phyloP scores from a whole-genome alignment of 1,140 invertebrate species.

The Micrasema longulum region DNA sequence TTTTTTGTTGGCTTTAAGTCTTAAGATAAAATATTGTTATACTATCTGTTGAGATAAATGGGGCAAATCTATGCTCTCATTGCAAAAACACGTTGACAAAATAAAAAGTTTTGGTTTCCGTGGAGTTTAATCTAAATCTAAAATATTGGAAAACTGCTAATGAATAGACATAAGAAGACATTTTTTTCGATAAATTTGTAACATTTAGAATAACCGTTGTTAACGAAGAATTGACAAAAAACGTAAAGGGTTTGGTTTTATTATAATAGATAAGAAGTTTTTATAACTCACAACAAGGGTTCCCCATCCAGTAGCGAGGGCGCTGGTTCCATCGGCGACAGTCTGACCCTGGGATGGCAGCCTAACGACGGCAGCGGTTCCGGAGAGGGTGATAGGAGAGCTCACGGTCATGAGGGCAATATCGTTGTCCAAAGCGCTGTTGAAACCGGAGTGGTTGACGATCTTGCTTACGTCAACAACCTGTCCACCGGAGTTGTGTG shows the following conservation, averaged over 20 bases:
- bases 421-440: not conserved
- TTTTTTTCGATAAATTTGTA: not conserved
- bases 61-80: too few relatives aligned
- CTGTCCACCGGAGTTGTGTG: conserved; percentile 42
- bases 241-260: not conserved
- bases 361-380: not conserved
- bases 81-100: too few relatives aligned
- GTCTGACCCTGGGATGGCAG: not conserved
- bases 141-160: too few relatives aligned
- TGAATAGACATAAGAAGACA: not conserved
- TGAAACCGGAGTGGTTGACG: conserved; percentile 37
- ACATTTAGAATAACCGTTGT: not conserved
- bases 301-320: conserved; percentile 11
- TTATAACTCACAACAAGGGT: conserved; percentile 2
- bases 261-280: not conserved
- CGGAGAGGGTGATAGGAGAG: not conserved
- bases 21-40: too few relatives aligned
- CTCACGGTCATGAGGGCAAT: not conserved
- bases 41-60: too few relatives aligned
- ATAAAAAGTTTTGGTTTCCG: too few relatives aligned
- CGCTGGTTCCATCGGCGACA: not conserved
- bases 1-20: too few relatives aligned
- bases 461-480: conserved; percentile 35
- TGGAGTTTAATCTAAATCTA: too few relatives aligned
- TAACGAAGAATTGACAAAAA: not conserved